Evolutionary conservation across 2,888 invertebrate species (phyloP).

Genomic region (Ichneumoninae sp.): DNA sequence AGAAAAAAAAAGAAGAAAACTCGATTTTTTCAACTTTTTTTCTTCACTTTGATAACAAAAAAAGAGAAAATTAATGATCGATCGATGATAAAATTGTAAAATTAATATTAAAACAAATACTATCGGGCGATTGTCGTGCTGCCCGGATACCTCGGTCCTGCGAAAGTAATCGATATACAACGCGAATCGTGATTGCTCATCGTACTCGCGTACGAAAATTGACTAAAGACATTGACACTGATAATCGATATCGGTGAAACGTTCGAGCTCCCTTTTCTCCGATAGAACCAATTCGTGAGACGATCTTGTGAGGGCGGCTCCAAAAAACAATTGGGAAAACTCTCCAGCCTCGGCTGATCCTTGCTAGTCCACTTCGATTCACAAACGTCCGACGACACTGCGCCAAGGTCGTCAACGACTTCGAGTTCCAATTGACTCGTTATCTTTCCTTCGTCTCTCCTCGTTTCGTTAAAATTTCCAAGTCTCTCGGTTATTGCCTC

Average conservation of each 20-base stretch:
- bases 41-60: constrained; percentile 33
- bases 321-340: background rate
- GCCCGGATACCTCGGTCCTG: constrained; percentile 8
- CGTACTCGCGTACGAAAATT: constrained; percentile 38
- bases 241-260: constrained; percentile 3
- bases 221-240: constrained; percentile 51
- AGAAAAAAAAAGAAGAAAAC: constrained; percentile 20
- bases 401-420: background rate
- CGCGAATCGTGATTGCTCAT: constrained; percentile 6
- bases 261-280: constrained; percentile 45
- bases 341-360: background rate
- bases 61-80: constrained; percentile 25
- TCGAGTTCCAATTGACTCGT: constrained; percentile 1
- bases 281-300: constrained; percentile 54
- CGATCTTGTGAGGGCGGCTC: constrained; percentile 19
- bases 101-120: constrained; percentile 64
- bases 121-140: constrained; percentile 39
- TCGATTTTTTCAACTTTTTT: constrained; percentile 34
- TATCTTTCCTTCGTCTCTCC: constrained; percentile 16
- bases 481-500: constrained; percentile 33
- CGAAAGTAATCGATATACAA: constrained; percentile 14
- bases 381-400: background rate
- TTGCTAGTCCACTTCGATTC: background rate
- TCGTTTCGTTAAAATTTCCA: constrained; percentile 1
- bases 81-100: constrained; percentile 55